A percentile compares a stretch with the other conserved stretches of the same genome.
These are phyloP conservation scores for Poecilia velifera DNA, from an alignment of 2,797 vertebrate genomes.

Conservation along the genomic window DNA sequence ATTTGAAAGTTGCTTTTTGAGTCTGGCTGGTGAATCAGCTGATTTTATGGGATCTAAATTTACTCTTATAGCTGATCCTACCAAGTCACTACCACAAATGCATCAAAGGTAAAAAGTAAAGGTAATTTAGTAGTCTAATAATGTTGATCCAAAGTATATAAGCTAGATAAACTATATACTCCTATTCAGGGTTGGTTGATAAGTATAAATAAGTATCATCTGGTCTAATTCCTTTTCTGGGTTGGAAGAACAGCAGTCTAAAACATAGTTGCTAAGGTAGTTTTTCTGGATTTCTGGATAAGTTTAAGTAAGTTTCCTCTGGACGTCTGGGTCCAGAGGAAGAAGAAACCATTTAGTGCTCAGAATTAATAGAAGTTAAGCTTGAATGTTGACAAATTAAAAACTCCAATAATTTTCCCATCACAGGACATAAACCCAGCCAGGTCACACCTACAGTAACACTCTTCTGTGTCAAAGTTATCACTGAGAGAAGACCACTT, in stretches of 20 bases:
- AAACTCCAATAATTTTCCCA: neutral
- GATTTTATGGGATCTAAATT: neutral
- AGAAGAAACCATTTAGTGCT: neutral
- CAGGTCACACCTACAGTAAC: neutral
- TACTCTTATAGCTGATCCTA: neutral
- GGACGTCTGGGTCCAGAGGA: too few relatives aligned
- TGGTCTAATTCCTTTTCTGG: too few relatives aligned
- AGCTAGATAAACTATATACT: too few relatives aligned
- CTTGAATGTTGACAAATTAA: neutral
- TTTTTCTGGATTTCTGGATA: too few relatives aligned
- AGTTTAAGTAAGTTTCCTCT: too few relatives aligned
- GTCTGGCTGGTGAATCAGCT: neutral
- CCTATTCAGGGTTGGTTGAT: too few relatives aligned
- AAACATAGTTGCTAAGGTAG: too few relatives aligned
- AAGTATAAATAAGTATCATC: too few relatives aligned
- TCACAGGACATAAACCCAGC: neutral
- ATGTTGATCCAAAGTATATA: too few relatives aligned
- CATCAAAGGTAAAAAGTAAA: neutral
- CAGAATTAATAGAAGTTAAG: neutral
- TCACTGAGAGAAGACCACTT: neutral
- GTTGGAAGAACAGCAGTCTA: too few relatives aligned
- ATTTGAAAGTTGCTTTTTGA: neutral
- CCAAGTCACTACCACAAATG: neutral
- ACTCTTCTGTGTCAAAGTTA: neutral
- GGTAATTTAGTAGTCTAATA: too few relatives aligned